phyloP scores from a whole-genome alignment of 2,113 vertebrate species.

The Tinamus guttatus region DNA sequence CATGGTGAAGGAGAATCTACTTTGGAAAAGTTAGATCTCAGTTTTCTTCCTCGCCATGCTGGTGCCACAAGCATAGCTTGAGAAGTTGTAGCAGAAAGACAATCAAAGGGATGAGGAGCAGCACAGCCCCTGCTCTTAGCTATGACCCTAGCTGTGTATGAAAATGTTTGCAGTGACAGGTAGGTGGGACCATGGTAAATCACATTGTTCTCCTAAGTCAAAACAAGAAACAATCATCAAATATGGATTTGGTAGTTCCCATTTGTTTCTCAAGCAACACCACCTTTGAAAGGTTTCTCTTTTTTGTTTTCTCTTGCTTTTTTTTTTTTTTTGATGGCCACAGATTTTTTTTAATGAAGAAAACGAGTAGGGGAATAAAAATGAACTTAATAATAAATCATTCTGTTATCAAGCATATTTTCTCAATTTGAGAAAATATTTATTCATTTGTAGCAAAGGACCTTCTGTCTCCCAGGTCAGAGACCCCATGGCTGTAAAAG shows the following conservation, averaged over 20 bases:
- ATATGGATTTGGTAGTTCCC: neutral
- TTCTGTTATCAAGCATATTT: neutral
- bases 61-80: neutral
- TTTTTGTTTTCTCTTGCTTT: neutral
- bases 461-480: neutral
- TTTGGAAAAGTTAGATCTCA: neutral
- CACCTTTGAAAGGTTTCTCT: neutral
- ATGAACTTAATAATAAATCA: neutral
- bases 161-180: too few relatives aligned
- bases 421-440: neutral
- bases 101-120: neutral
- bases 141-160: neutral
- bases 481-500: neutral
- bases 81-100: neutral
- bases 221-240: rapidly evolving
- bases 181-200: neutral
- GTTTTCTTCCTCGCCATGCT: neutral
- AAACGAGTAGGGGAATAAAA: neutral
- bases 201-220: neutral
- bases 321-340: neutral
- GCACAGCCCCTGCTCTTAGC: neutral
- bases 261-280: neutral
- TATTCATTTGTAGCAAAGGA: neutral
- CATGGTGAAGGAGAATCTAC: too few relatives aligned
- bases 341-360: neutral